Percentiles rank a stretch among this genome's conserved stretches.
phyloP scores from a whole-genome alignment of 2,888 invertebrate genomes.

The Idaea biselata region DNA sequence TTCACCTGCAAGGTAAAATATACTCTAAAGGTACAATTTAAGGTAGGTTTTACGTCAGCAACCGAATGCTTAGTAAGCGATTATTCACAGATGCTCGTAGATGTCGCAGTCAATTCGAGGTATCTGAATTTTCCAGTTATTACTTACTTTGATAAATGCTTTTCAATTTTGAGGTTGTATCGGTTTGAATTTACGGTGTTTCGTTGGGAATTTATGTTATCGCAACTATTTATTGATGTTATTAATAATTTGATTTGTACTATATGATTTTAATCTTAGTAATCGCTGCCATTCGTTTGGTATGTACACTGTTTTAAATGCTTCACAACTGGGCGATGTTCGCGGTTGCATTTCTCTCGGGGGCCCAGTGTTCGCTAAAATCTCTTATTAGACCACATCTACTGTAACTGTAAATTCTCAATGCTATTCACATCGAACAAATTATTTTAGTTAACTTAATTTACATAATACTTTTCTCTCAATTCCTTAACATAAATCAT shows the following conservation, averaged over 20 bases:
- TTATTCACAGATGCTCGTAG: conserved; percentile 37
- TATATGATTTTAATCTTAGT: too few species aligned
- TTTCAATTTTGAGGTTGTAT: neutral
- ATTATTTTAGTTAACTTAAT: too few species aligned
- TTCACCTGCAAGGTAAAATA: conserved; percentile 15
- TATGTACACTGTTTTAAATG: too few species aligned
- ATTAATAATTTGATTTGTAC: neutral
- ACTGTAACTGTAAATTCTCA: too few species aligned
- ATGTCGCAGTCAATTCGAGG: conserved; percentile 34
- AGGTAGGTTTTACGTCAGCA: conserved; percentile 9
- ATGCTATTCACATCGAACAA: too few species aligned
- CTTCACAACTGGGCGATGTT: too few species aligned
- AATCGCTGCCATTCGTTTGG: too few species aligned
- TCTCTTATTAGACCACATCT: too few species aligned
- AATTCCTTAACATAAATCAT: too few species aligned
- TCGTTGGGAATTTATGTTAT: neutral
- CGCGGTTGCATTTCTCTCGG: too few species aligned
- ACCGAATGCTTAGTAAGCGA: conserved; percentile 25
- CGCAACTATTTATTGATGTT: neutral
- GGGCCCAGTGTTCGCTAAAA: too few species aligned
- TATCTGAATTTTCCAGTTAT: conserved; percentile 30
- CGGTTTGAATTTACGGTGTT: neutral
- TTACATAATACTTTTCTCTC: too few species aligned
- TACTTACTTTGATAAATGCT: neutral
- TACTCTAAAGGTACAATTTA: neutral